Evolutionary conservation across 1,140 invertebrate species (phyloP).

Genomic region (Drosophila truncata): DNA sequence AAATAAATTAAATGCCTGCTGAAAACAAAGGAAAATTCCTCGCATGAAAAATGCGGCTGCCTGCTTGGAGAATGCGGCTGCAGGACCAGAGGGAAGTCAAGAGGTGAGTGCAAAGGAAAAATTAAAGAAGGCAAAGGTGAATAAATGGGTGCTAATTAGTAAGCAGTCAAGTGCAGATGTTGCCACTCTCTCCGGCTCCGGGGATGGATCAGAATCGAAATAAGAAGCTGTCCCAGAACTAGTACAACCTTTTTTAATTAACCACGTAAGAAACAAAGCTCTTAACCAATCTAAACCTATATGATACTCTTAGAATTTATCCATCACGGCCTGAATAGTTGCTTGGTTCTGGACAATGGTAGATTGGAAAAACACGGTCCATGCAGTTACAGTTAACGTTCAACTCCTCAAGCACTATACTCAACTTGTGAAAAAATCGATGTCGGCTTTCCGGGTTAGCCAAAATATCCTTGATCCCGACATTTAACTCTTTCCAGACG

Average conservation of each 20-base stretch:
- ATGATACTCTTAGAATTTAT: not conserved
- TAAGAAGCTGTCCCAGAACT: conserved; percentile 5
- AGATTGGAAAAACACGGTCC: not conserved
- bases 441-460: not conserved
- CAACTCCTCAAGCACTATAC: not conserved
- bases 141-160: conserved; percentile 70
- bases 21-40: conserved; percentile 72
- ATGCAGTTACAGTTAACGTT: conserved; percentile 21
- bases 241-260: not conserved
- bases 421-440: not conserved
- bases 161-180: conserved; percentile 71
- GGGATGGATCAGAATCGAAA: conserved; percentile 2
- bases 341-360: not conserved
- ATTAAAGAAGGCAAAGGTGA: conserved; percentile 57
- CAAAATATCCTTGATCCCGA: not conserved
- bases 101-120: conserved; percentile 4
- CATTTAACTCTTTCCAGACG: conserved; percentile 7
- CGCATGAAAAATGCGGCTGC: conserved; percentile 50
- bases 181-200: conserved; percentile 11
- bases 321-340: not conserved
- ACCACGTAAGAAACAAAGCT: not conserved
- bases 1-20: conserved; percentile 78
- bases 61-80: not conserved
- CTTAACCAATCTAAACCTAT: not conserved
- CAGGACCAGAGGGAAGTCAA: conserved; percentile 6